A percentile compares a stretch with the other conserved stretches of the same genome.
phyloP scores from a whole-genome alignment of 2,113 vertebrate genomes.

The Solea solea region DNA sequence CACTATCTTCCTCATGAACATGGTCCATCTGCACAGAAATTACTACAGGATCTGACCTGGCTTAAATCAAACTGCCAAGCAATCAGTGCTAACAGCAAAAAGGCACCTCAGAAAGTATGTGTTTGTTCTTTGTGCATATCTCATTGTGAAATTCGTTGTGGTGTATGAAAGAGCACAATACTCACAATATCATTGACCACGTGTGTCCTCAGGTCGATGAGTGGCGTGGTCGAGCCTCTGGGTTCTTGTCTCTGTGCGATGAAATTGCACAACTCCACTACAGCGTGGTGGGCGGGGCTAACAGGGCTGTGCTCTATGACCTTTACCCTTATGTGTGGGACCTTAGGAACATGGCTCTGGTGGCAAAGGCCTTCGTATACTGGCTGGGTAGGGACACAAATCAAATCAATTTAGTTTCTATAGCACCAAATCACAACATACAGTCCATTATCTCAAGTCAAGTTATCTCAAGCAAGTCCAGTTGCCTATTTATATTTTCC shows the following conservation, averaged over 20 bases:
- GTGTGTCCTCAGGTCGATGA: slow-evolving; percentile 60
- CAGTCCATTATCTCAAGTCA: background rate
- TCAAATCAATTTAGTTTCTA: background rate
- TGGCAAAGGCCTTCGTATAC: slow-evolving; percentile 84
- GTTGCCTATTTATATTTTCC: no score
- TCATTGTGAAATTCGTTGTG: background rate
- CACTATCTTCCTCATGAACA: slow-evolving; percentile 88
- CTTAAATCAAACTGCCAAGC: slow-evolving; percentile 81
- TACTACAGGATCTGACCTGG: slow-evolving; percentile 86
- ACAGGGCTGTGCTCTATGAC: slow-evolving; percentile 85
- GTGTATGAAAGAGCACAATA: background rate
- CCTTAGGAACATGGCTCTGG: slow-evolving; percentile 85
- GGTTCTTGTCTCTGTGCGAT: slow-evolving; percentile 80
- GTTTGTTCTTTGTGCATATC: background rate
- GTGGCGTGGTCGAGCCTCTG: slow-evolving; percentile 79
- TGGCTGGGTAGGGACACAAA: slow-evolving; percentile 84
- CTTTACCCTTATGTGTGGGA: slow-evolving; percentile 91
- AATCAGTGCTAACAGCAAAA: slow-evolving; percentile 79
- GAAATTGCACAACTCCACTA: slow-evolving; percentile 82
- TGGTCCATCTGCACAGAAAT: slow-evolving; percentile 75
- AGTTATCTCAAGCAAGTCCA: background rate
- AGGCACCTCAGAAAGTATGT: slow-evolving; percentile 78
- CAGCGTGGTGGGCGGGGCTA: slow-evolving; percentile 80
- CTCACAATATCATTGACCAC: background rate
- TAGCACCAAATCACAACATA: background rate